phyloP scores from a whole-genome alignment of 2,888 invertebrate species.

The Congeria kusceri region DNA sequence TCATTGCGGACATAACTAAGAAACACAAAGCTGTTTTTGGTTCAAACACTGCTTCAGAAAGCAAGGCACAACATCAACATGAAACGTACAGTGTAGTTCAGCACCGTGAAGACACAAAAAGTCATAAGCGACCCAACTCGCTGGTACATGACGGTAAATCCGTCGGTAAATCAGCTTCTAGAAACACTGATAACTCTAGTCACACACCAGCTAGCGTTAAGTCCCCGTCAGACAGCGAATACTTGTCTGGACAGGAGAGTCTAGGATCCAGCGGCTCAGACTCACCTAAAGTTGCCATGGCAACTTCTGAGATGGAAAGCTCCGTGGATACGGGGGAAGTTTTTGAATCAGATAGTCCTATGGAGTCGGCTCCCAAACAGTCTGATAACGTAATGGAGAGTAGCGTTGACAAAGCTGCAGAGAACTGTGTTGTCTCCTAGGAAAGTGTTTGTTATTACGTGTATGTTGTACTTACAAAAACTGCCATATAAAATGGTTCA shows the following conservation, averaged over 20 bases:
- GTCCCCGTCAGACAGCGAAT: conserved; percentile 62
- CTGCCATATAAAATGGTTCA: too few relatives aligned
- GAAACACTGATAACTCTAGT: neutral
- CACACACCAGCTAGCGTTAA: conserved; percentile 43
- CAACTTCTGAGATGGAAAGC: conserved; percentile 46
- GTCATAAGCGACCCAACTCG: conserved; percentile 17
- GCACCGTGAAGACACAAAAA: neutral
- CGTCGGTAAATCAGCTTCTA: too few relatives aligned
- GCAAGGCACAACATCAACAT: neutral
- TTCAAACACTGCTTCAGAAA: neutral
- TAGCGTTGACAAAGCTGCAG: conserved; percentile 40
- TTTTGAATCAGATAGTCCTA: conserved; percentile 8
- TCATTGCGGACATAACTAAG: conserved; percentile 24
- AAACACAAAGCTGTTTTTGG: conserved; percentile 6
- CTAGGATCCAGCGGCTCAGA: conserved; percentile 42
- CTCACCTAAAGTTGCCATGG: conserved; percentile 18
- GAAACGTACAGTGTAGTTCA: neutral
- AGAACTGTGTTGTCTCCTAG: conserved; percentile 56
- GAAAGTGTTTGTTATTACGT: too few relatives aligned
- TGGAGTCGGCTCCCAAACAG: conserved; percentile 1
- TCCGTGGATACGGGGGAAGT: conserved; percentile 61
- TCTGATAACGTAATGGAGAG: conserved; percentile 17
- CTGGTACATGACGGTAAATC: neutral
- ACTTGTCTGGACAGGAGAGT: conserved; percentile 62
- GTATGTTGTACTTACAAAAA: too few relatives aligned